Conservation (phyloP, 2,888 invertebrate species). For the Shargacucullia verbasci region DNA sequence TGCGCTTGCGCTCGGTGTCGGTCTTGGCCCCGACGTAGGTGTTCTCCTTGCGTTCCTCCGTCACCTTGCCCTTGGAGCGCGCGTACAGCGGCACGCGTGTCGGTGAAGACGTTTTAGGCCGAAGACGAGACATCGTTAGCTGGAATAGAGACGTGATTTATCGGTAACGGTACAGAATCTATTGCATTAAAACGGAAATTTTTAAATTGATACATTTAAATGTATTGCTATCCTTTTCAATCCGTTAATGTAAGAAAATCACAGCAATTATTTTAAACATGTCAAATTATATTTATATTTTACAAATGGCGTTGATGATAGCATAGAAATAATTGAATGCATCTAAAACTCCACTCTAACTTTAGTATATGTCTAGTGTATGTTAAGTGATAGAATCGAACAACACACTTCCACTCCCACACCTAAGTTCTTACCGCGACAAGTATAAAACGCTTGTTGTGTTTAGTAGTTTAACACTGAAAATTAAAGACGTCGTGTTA, state of each 20-base stretch:
- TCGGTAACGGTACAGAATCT: conserved; percentile 1
- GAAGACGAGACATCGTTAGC: conserved; percentile 82
- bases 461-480: conserved; percentile 83
- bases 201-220: too few species aligned
- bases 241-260: too few species aligned
- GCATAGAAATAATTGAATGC: conserved; percentile 20
- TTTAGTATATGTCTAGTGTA: conserved; percentile 65
- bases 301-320: conserved; percentile 6
- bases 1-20: conserved; percentile 70
- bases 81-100: conserved; percentile 76
- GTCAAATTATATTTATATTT: conserved; percentile 1
- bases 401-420: conserved; percentile 73
- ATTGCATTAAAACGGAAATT: too few species aligned
- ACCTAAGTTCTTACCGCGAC: conserved; percentile 77
- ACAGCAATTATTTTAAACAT: too few species aligned
- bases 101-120: conserved; percentile 79
- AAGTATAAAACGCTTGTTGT: conserved; percentile 72
- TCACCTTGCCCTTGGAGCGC: conserved; percentile 78
- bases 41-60: conserved; percentile 85
- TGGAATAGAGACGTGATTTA: conserved; percentile 59
- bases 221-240: too few species aligned
- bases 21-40: conserved; percentile 78
- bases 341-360: conserved; percentile 49
- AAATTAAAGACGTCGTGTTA: conserved; percentile 76
- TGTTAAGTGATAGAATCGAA: conserved; percentile 68